Conservation (phyloP, 2,888 invertebrate species). For the Dryococelus australis region DNA sequence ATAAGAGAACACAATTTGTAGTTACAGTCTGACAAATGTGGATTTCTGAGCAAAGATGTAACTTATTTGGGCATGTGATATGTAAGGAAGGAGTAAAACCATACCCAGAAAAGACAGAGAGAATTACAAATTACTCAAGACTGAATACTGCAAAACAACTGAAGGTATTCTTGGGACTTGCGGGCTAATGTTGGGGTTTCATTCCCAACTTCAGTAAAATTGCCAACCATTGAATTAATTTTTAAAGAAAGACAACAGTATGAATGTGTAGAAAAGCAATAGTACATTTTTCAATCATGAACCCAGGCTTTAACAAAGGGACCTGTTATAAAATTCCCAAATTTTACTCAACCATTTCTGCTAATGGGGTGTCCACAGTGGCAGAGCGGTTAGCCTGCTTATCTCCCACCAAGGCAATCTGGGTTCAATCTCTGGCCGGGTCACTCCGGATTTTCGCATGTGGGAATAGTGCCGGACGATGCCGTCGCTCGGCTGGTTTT, state of each 20-base stretch:
- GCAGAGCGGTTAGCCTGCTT: too few relatives aligned
- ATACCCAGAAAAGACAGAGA: slow-evolving; percentile 26
- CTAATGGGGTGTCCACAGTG: slow-evolving; percentile 36
- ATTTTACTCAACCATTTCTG: slow-evolving; percentile 50
- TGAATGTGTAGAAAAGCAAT: slow-evolving; percentile 25
- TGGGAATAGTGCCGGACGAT: too few relatives aligned
- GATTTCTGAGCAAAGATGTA: slow-evolving; percentile 34
- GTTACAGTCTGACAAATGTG: slow-evolving; percentile 40
- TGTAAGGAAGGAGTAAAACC: slow-evolving; percentile 33
- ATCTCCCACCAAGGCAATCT: too few relatives aligned
- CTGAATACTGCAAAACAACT: not conserved
- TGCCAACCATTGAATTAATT: too few relatives aligned
- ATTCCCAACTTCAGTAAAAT: too few relatives aligned
- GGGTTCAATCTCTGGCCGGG: too few relatives aligned
- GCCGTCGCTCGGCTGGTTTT: too few relatives aligned
- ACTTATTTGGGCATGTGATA: slow-evolving; percentile 30
- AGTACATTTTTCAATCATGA: slow-evolving; percentile 32
- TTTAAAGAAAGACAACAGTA: too few relatives aligned
- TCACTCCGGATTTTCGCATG: too few relatives aligned
- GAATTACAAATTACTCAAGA: not conserved
- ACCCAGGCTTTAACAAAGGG: slow-evolving; percentile 12
- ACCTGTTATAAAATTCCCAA: slow-evolving; percentile 41
- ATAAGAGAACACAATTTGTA: not conserved
- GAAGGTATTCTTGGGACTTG: too few relatives aligned
- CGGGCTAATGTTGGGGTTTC: too few relatives aligned